Percentiles rank a stretch among this genome's conserved stretches.
phyloP scores from a whole-genome alignment of 92 coral and sea anemone species.

The Heliopora coerulea region DNA sequence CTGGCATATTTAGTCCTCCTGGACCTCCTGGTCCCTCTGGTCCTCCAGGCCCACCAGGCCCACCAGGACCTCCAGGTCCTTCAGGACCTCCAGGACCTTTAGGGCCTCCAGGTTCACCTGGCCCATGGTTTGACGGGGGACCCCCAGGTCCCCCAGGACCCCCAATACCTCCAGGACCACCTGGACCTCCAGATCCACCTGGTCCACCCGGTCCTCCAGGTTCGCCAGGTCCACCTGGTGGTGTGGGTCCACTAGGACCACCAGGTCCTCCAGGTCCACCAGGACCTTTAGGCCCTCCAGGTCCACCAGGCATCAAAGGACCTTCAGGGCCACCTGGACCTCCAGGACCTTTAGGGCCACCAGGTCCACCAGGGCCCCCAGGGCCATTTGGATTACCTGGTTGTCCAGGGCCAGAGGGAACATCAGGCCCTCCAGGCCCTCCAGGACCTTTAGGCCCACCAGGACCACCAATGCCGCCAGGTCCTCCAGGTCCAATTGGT shows the following conservation, averaged over 20 bases:
- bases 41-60: slow-evolving; percentile 62
- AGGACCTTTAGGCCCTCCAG: slow-evolving; percentile 26
- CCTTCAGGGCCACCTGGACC: slow-evolving; percentile 31
- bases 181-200: slow-evolving; percentile 50
- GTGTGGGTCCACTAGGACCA: slow-evolving; percentile 53
- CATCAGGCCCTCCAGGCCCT: slow-evolving; percentile 28
- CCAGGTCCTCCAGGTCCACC: slow-evolving; percentile 44
- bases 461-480: slow-evolving; percentile 24
- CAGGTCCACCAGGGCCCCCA: slow-evolving; percentile 51
- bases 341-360: slow-evolving; percentile 62
- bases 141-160: slow-evolving; percentile 57
- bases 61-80: slow-evolving; percentile 70
- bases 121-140: slow-evolving; percentile 45
- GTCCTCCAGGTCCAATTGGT: slow-evolving; percentile 30
- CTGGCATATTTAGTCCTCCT: slow-evolving; percentile 59
- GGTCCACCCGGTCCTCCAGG: slow-evolving; percentile 53
- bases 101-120: slow-evolving; percentile 60
- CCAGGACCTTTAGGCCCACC: slow-evolving; percentile 36
- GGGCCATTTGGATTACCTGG: slow-evolving; percentile 20
- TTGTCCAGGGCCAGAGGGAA: slow-evolving; percentile 27
- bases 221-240: slow-evolving; percentile 59
- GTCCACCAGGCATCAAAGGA: slow-evolving; percentile 33
- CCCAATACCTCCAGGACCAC: slow-evolving; percentile 43
- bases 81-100: slow-evolving; percentile 64
- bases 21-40: slow-evolving; percentile 52